Conservation (phyloP, 2,888 invertebrate genomes). For the Ditula angustiorana region DNA sequence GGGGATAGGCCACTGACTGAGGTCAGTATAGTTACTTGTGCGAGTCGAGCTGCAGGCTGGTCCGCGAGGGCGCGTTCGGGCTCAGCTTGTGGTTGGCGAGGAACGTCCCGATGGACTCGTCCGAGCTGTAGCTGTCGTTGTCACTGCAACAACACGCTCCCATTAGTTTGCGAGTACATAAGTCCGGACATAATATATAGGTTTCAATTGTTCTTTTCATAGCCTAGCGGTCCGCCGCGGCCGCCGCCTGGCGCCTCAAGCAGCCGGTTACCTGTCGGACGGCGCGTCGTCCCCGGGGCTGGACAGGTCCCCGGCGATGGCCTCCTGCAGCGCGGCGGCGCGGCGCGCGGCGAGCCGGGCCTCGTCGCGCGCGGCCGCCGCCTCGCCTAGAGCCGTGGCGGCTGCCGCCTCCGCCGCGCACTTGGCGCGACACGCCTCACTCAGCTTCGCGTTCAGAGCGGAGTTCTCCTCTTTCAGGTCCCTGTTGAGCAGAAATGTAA, state of each 20-base stretch:
- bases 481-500: conserved; percentile 60
- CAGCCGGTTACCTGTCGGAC: conserved; percentile 83
- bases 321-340: conserved; percentile 96
- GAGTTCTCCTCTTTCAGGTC: conserved; percentile 93
- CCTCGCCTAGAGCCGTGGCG: conserved; percentile 89
- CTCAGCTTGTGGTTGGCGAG: conserved; percentile 86
- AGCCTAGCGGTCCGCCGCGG: not conserved
- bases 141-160: conserved; percentile 72
- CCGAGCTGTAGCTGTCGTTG: conserved; percentile 88
- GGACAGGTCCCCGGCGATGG: conserved; percentile 94
- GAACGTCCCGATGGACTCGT: conserved; percentile 88
- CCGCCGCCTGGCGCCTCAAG: not conserved
- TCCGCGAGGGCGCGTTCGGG: conserved; percentile 73
- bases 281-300: conserved; percentile 87
- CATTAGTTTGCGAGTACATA: too few species aligned
- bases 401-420: conserved; percentile 91
- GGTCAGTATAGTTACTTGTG: conserved; percentile 68
- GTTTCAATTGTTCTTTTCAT: too few species aligned
- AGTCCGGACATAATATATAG: too few species aligned
- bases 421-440: conserved; percentile 90
- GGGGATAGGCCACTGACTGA: too few species aligned
- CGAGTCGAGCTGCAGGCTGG: conserved; percentile 74
- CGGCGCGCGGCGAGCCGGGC: conserved; percentile 94
- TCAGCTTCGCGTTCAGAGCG: conserved; percentile 88
- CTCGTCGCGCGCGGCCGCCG: conserved; percentile 90